A percentile compares a stretch with the other conserved stretches of the same genome.
phyloP scores from a whole-genome alignment of 2,113 vertebrate species.

The Carlito syrichta region DNA sequence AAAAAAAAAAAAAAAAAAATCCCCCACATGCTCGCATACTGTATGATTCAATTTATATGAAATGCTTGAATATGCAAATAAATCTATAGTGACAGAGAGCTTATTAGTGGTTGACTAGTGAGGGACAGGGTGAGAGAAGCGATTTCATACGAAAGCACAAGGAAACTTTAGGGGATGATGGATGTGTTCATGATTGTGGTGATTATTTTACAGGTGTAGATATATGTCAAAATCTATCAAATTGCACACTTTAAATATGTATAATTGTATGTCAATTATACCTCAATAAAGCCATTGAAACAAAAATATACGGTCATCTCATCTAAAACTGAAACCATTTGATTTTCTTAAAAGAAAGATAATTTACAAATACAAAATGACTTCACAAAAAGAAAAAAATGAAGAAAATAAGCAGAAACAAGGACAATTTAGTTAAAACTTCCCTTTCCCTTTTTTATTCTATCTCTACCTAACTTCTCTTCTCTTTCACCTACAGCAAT shows the following conservation, averaged over 20 bases:
- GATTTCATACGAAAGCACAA: neutral
- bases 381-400: neutral
- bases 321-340: neutral
- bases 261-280: neutral
- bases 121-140: neutral
- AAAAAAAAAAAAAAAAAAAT: too few species aligned
- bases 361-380: neutral
- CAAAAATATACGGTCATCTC: neutral
- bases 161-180: neutral
- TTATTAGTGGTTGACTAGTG: neutral
- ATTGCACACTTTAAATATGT: neutral
- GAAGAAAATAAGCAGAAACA: constrained; percentile 33
- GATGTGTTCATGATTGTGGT: neutral
- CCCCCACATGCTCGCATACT: too few species aligned
- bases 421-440: neutral
- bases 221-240: neutral
- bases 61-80: neutral
- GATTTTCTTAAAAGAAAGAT: neutral
- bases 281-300: neutral
- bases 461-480: constrained; percentile 15
- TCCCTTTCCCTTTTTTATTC: constrained; percentile 52
- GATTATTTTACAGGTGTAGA: neutral
- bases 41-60: neutral
- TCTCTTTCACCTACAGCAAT: constrained; percentile 59
- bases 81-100: neutral